Evolutionary conservation across 2,888 invertebrate species (phyloP), one percentile per base, ranked within the genome.

Genomic region (Sinohyriopsis cumingii): DNA sequence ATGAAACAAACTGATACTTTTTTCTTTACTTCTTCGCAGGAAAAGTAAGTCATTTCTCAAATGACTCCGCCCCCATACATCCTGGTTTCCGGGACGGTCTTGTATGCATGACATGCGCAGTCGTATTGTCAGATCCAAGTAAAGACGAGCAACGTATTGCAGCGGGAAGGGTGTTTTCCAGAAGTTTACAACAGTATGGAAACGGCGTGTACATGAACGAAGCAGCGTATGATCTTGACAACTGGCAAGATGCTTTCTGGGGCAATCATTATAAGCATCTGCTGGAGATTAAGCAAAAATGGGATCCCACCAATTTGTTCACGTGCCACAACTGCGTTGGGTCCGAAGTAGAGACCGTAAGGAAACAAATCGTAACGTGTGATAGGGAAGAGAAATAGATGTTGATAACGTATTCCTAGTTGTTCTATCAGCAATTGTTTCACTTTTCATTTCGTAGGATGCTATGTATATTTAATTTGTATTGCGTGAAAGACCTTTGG

Each of bases 231-330:
- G 73, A 82, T 24, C 73, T 80, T 54, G 64, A 74, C 5, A 63
- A 78, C 55, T 85, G 85, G 85, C 71, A 78, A 67, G 61, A 59
- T 1, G 78, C 79, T 59, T 84, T 80, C 70, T 85, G 85, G 84
- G 81, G 81, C 0, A 59, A 59, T 19, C 76, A 80, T 60, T 85
- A 85, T 66, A 55, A 71, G 5, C 71, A 77, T 15, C 72, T 84
- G 54, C 63, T 82, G 22, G 57, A 62, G 5, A 80, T 82, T 64
- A 85, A 85, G 71, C 59, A 63, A n/a, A 45, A 63, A 18, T 83
- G 76, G 65, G 83, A 84, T 67, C 80, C 82, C 4, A 73, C 75
- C 22, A 78, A 82, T 63, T 78, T 80, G 65, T 80, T 84, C 68
- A 77, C 76, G 33, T 83, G 84, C 55, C 72, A 76, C 22, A 77